Percentiles rank a stretch among this genome's conserved stretches.
Evolutionary conservation across 1,140 invertebrate species (phyloP).

Genomic region (Asbolus verrucosus): DNA sequence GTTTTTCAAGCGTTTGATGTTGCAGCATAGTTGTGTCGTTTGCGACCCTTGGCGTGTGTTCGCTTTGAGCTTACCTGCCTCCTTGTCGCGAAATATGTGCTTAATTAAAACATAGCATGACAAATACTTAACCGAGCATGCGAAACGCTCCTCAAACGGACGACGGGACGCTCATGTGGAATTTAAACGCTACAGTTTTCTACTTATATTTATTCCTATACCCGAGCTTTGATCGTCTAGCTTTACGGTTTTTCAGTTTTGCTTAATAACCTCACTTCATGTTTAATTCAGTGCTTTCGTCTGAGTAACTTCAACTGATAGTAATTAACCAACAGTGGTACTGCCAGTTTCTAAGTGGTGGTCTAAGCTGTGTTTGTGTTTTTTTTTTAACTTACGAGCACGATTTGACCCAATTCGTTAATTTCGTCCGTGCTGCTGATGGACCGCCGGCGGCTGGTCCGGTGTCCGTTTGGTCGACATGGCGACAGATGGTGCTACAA

Average conservation of each 20-base stretch:
- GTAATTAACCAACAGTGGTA: too few relatives aligned
- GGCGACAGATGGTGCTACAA: constrained; percentile 47
- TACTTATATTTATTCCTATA: constrained; percentile 4
- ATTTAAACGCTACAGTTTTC: constrained; percentile 49
- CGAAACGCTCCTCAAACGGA: constrained; percentile 60
- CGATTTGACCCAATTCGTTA: too few relatives aligned
- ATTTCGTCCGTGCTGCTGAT: constrained; percentile 3
- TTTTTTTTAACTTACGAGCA: too few relatives aligned
- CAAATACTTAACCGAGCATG: constrained; percentile 64
- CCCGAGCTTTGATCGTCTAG: constrained; percentile 12
- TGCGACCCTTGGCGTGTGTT: constrained; percentile 55
- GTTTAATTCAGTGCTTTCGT: too few relatives aligned
- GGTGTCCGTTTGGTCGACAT: constrained; percentile 34
- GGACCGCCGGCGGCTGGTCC: constrained; percentile 1
- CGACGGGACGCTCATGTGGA: constrained; percentile 49
- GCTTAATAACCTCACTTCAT: too few relatives aligned
- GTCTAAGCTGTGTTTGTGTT: too few relatives aligned
- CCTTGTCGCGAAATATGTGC: constrained; percentile 63
- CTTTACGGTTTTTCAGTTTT: too few relatives aligned
- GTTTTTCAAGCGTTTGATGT: constrained; percentile 57
- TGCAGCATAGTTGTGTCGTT: constrained; percentile 46
- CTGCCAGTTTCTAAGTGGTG: too few relatives aligned
- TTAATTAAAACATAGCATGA: constrained; percentile 65
- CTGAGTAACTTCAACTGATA: too few relatives aligned
- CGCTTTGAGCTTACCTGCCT: constrained; percentile 57